Conservation (phyloP, 1,140 invertebrate genomes). For the Trichoplusia ni region DNA sequence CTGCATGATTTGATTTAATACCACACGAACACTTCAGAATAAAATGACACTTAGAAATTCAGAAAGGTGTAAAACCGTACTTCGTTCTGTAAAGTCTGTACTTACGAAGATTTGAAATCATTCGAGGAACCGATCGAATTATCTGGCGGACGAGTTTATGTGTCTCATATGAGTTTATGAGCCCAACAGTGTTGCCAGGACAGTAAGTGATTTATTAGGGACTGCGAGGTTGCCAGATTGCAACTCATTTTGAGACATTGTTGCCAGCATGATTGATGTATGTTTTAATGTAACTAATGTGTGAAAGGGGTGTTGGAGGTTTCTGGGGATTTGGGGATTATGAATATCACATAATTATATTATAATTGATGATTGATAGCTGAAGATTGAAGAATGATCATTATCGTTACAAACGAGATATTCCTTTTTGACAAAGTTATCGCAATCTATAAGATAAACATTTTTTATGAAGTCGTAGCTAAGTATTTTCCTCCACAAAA, state of each 20-base stretch:
- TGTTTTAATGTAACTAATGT: conserved; percentile 19
- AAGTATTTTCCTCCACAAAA: too few species aligned
- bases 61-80: neutral
- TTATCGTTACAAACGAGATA: too few species aligned
- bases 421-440: too few species aligned
- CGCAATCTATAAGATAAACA: too few species aligned
- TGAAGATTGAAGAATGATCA: too few species aligned
- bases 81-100: too few species aligned
- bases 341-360: too few species aligned
- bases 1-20: too few species aligned
- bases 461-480: too few species aligned
- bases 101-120: conserved; percentile 32
- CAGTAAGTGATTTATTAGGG: conserved; percentile 33
- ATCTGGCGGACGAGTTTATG: conserved; percentile 63
- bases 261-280: conserved; percentile 28
- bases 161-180: conserved; percentile 61
- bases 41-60: neutral
- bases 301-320: neutral
- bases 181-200: conserved; percentile 67
- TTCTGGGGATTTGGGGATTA: neutral
- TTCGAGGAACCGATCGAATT: conserved; percentile 75
- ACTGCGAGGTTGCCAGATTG: conserved; percentile 2
- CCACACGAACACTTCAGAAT: neutral
- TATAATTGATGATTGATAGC: too few species aligned
- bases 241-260: conserved; percentile 25